Evolutionary conservation across 2,888 invertebrate genomes (phyloP).

Genomic region (Chrysodeixis includens): DNA sequence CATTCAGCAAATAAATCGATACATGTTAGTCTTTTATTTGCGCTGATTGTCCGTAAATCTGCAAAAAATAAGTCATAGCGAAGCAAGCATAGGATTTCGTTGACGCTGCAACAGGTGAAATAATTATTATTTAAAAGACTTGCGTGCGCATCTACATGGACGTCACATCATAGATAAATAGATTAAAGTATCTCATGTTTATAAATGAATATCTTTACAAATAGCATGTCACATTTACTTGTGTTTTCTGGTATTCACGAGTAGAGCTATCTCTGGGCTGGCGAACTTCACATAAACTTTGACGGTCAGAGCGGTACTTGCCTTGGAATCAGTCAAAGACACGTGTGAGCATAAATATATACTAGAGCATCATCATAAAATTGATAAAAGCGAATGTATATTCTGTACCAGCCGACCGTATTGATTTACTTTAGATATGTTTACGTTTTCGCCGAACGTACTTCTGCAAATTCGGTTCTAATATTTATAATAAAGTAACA

Average conservation of each 20-base stretch:
- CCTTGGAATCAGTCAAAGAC: conserved; percentile 41
- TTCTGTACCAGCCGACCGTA: conserved; percentile 69
- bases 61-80: background rate
- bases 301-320: conserved; percentile 20
- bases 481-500: conserved; percentile 74
- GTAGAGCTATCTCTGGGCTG: conserved; percentile 24
- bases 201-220: conserved; percentile 21
- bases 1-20: conserved; percentile 41
- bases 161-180: conserved; percentile 24
- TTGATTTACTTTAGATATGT: conserved; percentile 84
- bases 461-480: conserved; percentile 74
- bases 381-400: conserved; percentile 77
- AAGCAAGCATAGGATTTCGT: conserved; percentile 13
- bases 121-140: conserved; percentile 12
- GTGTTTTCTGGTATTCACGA: conserved; percentile 35
- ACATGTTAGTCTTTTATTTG: conserved; percentile 14
- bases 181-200: conserved; percentile 36
- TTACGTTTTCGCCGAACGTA: conserved; percentile 80
- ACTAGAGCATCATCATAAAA: conserved; percentile 83
- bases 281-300: conserved; percentile 12
- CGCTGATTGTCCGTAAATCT: conserved; percentile 16
- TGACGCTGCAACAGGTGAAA: conserved; percentile 26
- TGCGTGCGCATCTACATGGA: conserved; percentile 8
- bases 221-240: conserved; percentile 34
- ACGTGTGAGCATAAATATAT: conserved; percentile 69